Conservation (phyloP, 2,113 vertebrate genomes). For the Sapayoa aenigma region DNA sequence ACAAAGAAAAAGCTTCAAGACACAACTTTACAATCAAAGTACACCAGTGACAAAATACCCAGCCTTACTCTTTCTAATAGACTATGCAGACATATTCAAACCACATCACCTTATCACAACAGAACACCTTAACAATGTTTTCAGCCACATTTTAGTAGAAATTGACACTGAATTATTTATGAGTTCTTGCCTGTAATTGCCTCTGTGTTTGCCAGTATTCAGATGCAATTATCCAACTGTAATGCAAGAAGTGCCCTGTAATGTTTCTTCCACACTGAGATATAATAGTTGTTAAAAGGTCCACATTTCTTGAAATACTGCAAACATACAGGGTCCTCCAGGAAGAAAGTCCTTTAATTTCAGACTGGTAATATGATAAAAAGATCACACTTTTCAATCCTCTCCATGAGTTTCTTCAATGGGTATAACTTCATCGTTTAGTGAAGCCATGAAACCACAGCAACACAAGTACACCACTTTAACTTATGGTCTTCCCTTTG, state of each 20-base stretch:
- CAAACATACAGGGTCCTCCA: neutral
- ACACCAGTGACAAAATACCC: neutral
- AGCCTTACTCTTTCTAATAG: neutral
- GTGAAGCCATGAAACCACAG: neutral
- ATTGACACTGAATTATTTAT: neutral
- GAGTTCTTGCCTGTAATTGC: neutral
- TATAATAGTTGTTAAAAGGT: neutral
- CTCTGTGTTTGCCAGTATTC: neutral
- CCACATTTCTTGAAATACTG: neutral
- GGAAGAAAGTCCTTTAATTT: neutral
- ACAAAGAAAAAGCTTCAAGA: neutral
- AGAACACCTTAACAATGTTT: neutral
- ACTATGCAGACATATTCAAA: neutral
- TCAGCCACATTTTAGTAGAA: neutral
- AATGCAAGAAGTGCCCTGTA: neutral
- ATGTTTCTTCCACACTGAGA: neutral
- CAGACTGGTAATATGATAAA: neutral
- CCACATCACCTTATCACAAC: neutral
- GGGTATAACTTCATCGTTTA: neutral
- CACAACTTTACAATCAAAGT: neutral
- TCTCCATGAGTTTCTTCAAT: neutral
- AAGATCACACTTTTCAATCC: neutral
- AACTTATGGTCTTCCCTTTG: neutral
- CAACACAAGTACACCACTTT: neutral
- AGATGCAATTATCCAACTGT: neutral